Percentiles rank a stretch among this genome's conserved stretches.
Evolutionary conservation across 64 coral and sea anemone species (phyloP).

Genomic region (Actinia equina): DNA sequence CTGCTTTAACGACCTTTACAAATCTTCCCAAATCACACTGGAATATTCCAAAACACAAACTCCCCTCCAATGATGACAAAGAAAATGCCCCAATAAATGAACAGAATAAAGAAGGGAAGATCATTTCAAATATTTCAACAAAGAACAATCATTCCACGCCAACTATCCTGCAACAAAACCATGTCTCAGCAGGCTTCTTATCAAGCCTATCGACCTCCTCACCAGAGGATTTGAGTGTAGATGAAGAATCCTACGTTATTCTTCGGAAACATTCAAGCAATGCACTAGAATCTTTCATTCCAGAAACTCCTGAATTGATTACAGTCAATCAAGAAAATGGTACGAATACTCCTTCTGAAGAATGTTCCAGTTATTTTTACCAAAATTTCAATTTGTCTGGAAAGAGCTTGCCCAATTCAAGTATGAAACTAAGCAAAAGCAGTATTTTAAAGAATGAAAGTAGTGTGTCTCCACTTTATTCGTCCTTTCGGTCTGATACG

Average conservation of each 20-base stretch:
- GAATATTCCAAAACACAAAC: neutral
- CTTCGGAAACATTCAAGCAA: neutral
- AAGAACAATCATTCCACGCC: neutral
- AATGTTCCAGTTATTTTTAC: neutral
- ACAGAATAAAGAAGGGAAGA: neutral
- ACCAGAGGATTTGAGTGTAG: neutral
- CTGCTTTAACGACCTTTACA: neutral
- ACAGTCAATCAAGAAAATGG: neutral
- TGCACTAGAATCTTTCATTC: neutral
- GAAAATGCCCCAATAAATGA: neutral
- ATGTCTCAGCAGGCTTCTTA: neutral
- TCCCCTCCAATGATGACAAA: neutral
- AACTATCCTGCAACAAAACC: neutral
- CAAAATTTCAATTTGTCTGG: neutral
- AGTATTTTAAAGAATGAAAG: neutral
- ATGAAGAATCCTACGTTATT: neutral
- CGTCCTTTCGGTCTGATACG: neutral
- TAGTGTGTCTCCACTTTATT: neutral
- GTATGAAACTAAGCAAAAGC: neutral
- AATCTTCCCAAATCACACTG: conserved; percentile 8
- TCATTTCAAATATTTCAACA: neutral
- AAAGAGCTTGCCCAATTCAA: neutral
- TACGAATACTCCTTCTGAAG: neutral
- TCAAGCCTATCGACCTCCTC: neutral
- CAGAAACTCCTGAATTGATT: neutral